These are phyloP conservation scores for Pseudois nayaur DNA, from an alignment of 2,113 vertebrate genomes.

Conservation along the genomic window DNA sequence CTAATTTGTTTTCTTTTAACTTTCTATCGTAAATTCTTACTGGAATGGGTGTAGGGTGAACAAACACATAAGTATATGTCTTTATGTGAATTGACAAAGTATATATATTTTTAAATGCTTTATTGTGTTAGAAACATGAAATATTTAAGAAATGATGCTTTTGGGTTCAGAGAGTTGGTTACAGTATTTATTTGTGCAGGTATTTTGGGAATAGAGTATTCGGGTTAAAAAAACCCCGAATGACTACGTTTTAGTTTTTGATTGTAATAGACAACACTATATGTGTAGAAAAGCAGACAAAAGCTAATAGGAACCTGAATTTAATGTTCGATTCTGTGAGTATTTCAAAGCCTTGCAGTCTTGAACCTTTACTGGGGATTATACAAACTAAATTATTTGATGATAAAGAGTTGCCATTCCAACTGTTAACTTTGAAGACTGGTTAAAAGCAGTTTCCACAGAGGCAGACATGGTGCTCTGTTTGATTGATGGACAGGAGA, in stretches of 20 bases:
- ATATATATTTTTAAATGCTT: neutral
- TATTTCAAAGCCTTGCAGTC: neutral
- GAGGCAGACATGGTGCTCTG: neutral
- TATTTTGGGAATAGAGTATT: neutral
- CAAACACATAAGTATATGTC: neutral
- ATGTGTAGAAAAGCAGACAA: neutral
- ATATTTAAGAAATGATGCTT: neutral
- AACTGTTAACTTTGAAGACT: neutral
- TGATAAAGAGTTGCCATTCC: neutral
- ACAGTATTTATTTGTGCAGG: neutral
- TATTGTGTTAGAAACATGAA: constrained; percentile 12
- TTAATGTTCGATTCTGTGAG: neutral
- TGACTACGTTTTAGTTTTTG: constrained; percentile 12
- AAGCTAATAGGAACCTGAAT: neutral
- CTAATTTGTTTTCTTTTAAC: neutral
- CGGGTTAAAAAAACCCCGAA: neutral
- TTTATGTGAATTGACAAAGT: constrained; percentile 1
- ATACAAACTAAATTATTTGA: neutral
- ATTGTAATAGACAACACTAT: neutral
- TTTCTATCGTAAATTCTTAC: neutral
- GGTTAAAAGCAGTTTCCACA: neutral
- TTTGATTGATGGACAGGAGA: neutral
- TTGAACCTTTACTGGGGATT: neutral
- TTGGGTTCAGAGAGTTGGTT: neutral
- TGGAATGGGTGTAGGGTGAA: neutral